Base-by-base conservation (phyloP, 2,113 vertebrate genomes). In the Semicossyphus pulcher region DNA sequence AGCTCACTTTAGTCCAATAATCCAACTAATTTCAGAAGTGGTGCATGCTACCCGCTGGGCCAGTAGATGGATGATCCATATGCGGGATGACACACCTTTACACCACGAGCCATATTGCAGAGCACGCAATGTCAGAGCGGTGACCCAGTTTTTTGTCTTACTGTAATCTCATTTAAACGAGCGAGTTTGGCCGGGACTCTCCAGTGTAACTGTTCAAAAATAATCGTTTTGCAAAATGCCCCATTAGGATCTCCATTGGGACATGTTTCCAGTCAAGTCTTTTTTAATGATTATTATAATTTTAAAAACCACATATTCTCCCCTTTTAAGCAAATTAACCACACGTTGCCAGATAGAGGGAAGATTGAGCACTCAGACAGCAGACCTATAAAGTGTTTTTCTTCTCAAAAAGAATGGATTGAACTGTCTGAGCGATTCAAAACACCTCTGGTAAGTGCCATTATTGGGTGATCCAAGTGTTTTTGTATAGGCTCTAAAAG, bases 21-120 rank as follows among this genome's bases (percentile, higher is more conserved):
- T 83, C 76, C 74, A 71, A 80, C 85, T 85, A 41, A 86, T 88
- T 88, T 85, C 64, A 84, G 69, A 88, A 70, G 66, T 82, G 77
- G 68, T 51, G 78, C 78, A 81, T 68, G 75, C 68, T 75, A 59
- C 87, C 82, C 81, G 41, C 76, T 58, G 72, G 86, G 78, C 79
- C 79, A 71, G 80, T 76, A 79, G 74, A 78, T 61, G 76, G 62
- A 85, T 76, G 70, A 85, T 83, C 73, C 86, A 80, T 83, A 85
- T 83, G 79, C 84, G 72, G 74, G 82, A 87, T 82, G 78, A 65
- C 64, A 57, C 60, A 76, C 66, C 59, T 86, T 88, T 71, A 64
- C 56, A 76, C 66, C 23, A 57, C 1, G 10, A 34, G 59, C 47
- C 48, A 59, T 59, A 57, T 9, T 71, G 37, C 21, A 72, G 68